Evolutionary conservation across 2,888 invertebrate species (phyloP), one percentile per base, ranked within the genome.

Genomic region (Hydriomena furcata): DNA sequence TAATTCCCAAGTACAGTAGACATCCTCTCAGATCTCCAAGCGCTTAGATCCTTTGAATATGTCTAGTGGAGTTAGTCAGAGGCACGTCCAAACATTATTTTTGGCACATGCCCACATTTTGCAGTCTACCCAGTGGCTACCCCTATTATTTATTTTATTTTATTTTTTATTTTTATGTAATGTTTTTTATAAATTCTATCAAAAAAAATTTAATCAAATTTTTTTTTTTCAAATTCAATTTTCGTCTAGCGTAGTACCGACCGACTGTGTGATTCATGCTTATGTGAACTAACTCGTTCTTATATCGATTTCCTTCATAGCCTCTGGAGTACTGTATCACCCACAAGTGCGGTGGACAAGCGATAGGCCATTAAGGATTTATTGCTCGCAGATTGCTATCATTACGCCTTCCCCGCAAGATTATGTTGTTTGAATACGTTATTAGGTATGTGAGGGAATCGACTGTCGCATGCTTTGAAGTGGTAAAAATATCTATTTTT

Each of bases 381-480:
- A 87, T 85, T 70, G 82, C 81, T 69, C 69, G 71, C 73, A 82
- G 86, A 87, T 87, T 80, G 84, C 85, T 85, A 87, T 87, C 84
- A 86, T 85, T 87, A 84, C 73, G 68, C 66, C 61, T 68, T 60
- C 59, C 17, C 62, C 64, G 62, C 71, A 71, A 73, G 81, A 86
- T 86, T 84, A 85, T 84, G 84, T 84, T 87, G 85, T 87, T 86
- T 85, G 82, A 86, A 84, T 84, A 78, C 76, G 76, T 82, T 84
- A 87, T 80, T 82, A 82, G 74, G 69, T 60, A 44, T 58, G 43
- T 40, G 47, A 27, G 28, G 17, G 24, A 46, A 40, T 31, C 25
- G 40, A 43, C 5, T 57, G 57, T 60, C 60, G 52, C 57, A 30
- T 50, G 50, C 49, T 50, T 61, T 57, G 46, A 60, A 58, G 63